Conservation (phyloP, 2,113 vertebrate species). For the Lota lota region DNA sequence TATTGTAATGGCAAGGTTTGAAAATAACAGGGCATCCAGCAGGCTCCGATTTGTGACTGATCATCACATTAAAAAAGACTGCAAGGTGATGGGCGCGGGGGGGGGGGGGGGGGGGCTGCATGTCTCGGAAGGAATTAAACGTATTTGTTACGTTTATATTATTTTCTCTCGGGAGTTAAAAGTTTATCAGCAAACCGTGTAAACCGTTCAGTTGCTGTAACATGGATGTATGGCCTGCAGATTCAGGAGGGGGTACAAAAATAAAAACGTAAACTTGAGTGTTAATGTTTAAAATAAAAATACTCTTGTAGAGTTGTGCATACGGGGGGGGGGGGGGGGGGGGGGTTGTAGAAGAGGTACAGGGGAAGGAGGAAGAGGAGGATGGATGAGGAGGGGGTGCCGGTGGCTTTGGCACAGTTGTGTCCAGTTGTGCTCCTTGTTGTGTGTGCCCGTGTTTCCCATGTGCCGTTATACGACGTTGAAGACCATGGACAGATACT, state of each 20-base stretch:
- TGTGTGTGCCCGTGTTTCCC: constrained; percentile 14
- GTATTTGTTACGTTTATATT: too few species aligned
- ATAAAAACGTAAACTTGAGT: constrained; percentile 5
- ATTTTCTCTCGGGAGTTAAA: too few species aligned
- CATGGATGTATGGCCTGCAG: too few species aligned
- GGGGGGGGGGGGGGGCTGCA: too few species aligned
- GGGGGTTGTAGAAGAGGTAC: too few species aligned
- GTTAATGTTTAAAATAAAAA: constrained; percentile 5
- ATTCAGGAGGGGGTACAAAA: too few species aligned
- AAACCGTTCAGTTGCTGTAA: neutral
- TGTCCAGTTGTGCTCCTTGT: constrained; percentile 66
- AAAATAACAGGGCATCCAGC: constrained; percentile 15
- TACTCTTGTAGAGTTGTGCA: constrained; percentile 55
- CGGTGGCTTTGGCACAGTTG: constrained; percentile 71
- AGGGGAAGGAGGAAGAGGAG: too few species aligned
- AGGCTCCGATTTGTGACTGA: neutral
- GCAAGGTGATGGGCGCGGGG: too few species aligned
- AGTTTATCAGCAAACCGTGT: neutral
- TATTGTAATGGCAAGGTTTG: too few species aligned
- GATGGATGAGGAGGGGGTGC: constrained; percentile 19
- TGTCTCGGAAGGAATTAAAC: too few species aligned
- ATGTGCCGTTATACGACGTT: constrained; percentile 82
- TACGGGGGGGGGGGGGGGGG: constrained; percentile 53
- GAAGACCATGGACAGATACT: constrained; percentile 98
- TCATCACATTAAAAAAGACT: too few species aligned